phyloP scores from a whole-genome alignment of 2,113 vertebrate species.

The Lutjanus erythropterus region DNA sequence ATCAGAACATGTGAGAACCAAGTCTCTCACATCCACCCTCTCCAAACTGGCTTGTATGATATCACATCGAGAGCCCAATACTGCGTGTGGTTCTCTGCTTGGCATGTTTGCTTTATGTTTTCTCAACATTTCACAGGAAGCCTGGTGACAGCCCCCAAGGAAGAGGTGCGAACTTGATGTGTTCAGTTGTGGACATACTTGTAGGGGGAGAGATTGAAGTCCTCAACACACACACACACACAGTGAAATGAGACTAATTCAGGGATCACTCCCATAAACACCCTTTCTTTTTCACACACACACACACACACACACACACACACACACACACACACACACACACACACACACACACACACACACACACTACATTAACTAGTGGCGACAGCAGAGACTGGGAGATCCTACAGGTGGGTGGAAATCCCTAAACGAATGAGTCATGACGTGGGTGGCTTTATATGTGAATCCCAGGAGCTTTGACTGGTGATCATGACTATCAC shows the following conservation, averaged over 20 bases:
- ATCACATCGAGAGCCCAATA: not conserved
- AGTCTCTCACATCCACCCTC: constrained; percentile 33
- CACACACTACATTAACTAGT: not conserved
- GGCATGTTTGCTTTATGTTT: not conserved
- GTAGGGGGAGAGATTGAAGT: not conserved
- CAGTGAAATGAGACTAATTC: constrained; percentile 21
- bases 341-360: not conserved
- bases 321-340: not conserved
- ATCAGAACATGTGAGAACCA: constrained; percentile 4
- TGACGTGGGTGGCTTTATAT: constrained; percentile 38
- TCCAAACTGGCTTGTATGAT: not conserved
- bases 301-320: not conserved
- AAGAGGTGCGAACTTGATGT: not conserved
- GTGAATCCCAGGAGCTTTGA: constrained; percentile 7
- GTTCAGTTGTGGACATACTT: not conserved
- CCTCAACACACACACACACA: not conserved
- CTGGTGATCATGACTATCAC: not conserved
- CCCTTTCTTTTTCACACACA: not conserved
- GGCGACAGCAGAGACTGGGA: constrained; percentile 9
- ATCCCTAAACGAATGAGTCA: constrained; percentile 63
- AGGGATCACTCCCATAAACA: constrained; percentile 13
- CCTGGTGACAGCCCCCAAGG: not conserved
- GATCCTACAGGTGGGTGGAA: constrained; percentile 58
- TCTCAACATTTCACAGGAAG: not conserved
- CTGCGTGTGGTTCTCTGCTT: not conserved